Conservation (phyloP, 2,113 vertebrate genomes). For the Pangasianodon gigas region DNA sequence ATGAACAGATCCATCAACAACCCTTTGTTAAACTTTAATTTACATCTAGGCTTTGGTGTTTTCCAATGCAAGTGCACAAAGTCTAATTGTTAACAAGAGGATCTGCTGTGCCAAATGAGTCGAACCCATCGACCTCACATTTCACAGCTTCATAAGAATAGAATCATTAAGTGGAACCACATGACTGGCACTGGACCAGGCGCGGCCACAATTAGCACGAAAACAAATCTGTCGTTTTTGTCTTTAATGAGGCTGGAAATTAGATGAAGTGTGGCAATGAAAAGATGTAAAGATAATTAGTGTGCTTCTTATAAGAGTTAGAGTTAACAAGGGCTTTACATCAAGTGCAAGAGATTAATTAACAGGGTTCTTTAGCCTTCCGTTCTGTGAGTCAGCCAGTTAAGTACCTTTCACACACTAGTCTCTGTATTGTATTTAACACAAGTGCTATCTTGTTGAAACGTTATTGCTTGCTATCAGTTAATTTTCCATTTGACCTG, state of each 20-base stretch:
- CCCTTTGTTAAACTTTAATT: slow-evolving; percentile 46
- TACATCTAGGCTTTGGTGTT: slow-evolving; percentile 12
- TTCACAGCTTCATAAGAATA: neutral
- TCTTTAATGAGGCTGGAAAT: neutral
- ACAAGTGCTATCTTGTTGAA: neutral
- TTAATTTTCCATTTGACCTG: neutral
- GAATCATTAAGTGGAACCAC: neutral
- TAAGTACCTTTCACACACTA: neutral
- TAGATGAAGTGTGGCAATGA: neutral
- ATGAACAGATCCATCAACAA: slow-evolving; percentile 15
- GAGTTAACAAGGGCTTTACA: neutral
- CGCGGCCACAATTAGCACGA: neutral
- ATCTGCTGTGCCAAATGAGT: slow-evolving; percentile 8
- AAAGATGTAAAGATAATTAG: neutral
- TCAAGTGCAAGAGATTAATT: neutral
- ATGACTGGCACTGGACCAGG: neutral
- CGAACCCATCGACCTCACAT: neutral
- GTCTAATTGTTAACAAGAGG: slow-evolving; percentile 23
- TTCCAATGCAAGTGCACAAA: slow-evolving; percentile 11
- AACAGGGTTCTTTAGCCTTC: neutral
- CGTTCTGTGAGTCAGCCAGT: neutral
- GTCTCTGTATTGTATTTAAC: neutral
- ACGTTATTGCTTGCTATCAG: neutral
- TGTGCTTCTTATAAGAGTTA: neutral
- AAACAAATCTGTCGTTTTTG: neutral